Base-by-base conservation (phyloP, 2,888 invertebrate species). In the Clitarchus hookeri region DNA sequence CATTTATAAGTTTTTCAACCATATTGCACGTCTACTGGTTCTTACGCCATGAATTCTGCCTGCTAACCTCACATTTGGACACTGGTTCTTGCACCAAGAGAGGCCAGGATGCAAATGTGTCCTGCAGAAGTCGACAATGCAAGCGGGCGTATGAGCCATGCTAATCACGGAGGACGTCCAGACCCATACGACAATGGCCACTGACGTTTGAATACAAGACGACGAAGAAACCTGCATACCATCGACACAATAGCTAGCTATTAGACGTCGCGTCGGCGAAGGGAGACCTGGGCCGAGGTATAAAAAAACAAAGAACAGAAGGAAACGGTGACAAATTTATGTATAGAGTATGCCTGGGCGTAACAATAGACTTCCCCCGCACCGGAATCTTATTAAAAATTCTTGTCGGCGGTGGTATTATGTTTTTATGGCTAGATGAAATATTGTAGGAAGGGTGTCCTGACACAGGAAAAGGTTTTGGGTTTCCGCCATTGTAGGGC, bases 241-340 rank as follows among this genome's bases (percentile, higher is more conserved):
- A 36, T 82, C 27, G 82, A 82, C 44, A 82, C 82, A 82, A 82
- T 27, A 6, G 65, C 65, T 8, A 65, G 65, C 65, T 65, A 65
- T 65, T 65, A 65, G 65, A 65, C 65, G 65, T 65, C 65, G 65
- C 65, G 65, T 16, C 65, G n/a, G 19, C n/a, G 65, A 23, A 19
- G 65, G 65, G 19, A 65, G n/a, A 65, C 8, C 11, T 9, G 12
- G 79, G 27, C 4, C n/a, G 44, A 82, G 82, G 36, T 12, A 44
- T n/a, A 82, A 82, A 82, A 27, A 82, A 82, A 65, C 65, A 26
- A 82, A 27, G 79, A 26, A 36, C 44, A 44, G n/a, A 27, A 82
- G 36, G 36, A 86, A 36, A 84, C 36, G 27, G 84, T 86, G 86
- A 86, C 84, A 86, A 86, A 86, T 86, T 85, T 85, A 85, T 83